phyloP scores from a whole-genome alignment of 1,140 invertebrate genomes.

The Tetramorium alpestre region DNA sequence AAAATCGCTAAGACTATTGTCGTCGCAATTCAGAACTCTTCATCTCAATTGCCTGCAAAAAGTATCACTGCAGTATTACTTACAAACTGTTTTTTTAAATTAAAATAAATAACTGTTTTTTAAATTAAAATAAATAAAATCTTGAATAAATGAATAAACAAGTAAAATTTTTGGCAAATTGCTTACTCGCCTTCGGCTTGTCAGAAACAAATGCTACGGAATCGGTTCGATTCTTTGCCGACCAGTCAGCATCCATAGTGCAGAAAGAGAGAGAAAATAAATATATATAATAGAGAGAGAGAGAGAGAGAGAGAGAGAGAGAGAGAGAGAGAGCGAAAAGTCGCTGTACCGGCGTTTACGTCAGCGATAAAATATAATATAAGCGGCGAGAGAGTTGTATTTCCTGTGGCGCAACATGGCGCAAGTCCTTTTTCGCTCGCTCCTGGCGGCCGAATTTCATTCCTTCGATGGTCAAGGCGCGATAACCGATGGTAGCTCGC shows the following conservation, averaged over 20 bases:
- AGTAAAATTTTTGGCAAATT: too few relatives aligned
- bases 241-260: not conserved
- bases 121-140: too few relatives aligned
- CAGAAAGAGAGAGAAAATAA: not conserved
- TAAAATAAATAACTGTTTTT: too few relatives aligned
- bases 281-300: not conserved
- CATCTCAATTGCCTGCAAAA: too few relatives aligned
- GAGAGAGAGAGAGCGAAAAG: not conserved
- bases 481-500: not conserved
- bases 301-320: not conserved
- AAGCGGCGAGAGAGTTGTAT: not conserved
- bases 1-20: too few relatives aligned
- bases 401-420: not conserved
- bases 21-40: too few relatives aligned
- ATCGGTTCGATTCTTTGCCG: not conserved
- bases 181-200: not conserved
- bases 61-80: too few relatives aligned
- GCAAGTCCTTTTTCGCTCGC: not conserved
- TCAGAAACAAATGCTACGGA: not conserved
- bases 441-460: not conserved
- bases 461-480: not conserved
- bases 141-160: too few relatives aligned
- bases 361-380: constrained; percentile 26
- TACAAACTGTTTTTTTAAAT: too few relatives aligned
- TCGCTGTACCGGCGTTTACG: not conserved